Conservation (phyloP, 37 sponge, comb jelly and placozoan species). For the Oopsacas minuta region DNA sequence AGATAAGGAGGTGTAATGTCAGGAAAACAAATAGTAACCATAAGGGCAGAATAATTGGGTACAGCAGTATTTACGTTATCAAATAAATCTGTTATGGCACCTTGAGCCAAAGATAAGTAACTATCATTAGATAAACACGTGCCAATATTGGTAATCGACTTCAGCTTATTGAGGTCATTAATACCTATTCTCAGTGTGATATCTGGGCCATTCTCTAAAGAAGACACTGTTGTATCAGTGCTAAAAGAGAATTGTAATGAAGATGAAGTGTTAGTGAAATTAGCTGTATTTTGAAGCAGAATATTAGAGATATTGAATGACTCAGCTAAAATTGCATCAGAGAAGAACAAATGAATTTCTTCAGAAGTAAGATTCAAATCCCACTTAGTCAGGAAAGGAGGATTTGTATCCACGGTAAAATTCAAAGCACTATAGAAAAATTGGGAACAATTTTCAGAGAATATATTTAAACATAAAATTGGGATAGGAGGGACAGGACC, state of each 20-base stretch:
- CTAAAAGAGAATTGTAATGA: constrained; percentile 29
- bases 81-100: neutral
- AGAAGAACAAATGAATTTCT: constrained; percentile 46
- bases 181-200: neutral
- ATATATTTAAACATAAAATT: neutral
- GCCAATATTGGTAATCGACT: neutral
- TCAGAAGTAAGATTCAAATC: constrained; percentile 67
- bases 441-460: neutral
- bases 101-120: neutral
- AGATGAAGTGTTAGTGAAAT: constrained; percentile 13
- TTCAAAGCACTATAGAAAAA: neutral
- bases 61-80: neutral
- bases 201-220: constrained; percentile 33
- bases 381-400: neutral
- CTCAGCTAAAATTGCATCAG: constrained; percentile 60
- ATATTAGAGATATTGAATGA: constrained; percentile 44
- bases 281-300: constrained; percentile 34
- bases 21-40: constrained; percentile 26
- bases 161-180: constrained; percentile 49
- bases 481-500: neutral
- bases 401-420: neutral
- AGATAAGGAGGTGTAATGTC: constrained; percentile 51
- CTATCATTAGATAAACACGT: neutral
- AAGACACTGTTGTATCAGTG: constrained; percentile 38
- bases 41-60: constrained; percentile 9